Base-by-base conservation (phyloP, 2,113 vertebrate species). In the Rhagologus leucostigma region DNA sequence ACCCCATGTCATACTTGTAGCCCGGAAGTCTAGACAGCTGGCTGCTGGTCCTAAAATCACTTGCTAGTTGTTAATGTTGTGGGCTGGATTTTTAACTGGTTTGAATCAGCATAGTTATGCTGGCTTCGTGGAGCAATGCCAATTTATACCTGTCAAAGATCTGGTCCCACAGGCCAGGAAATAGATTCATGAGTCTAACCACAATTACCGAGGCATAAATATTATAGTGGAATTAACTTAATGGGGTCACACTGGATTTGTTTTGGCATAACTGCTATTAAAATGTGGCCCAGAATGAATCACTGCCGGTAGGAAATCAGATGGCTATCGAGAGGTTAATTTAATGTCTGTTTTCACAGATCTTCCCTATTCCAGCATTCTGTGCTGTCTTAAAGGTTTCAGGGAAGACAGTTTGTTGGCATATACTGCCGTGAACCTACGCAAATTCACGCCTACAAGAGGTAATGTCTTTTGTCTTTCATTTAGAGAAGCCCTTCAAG, bases 21-120 rank as follows among this genome's bases (percentile, higher is more conserved):
- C 41, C 85, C 53, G 52, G 60, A 83, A 93, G 92, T 92, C 90
- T 93, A 75, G 85, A 95, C 83, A 90, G 69, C 76, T 84, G 82
- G 27, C 50, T 94, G 82, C 83, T 88, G 16, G 42, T 89, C 76
- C 73, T 88, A 30, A 90, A 95, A 37, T 39, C 32, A 56, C 50
- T 92, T 75, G 39, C 41, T 71, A 49, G 64, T 59, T 88, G 59
- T 83, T 92, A 86, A 35, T 57, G 22, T 35, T 0, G 0, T 46
- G 47, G 55, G 29, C 44, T 88, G 71, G 68, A 80, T 71, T 83
- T 39, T 78, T 75, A 86, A 44, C 79, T 68, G 60, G 76, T 70
- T 90, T 86, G 87, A 70, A 77, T 88, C 7, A 7, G 21, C 1
- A 0, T 26, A 60, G 78, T 52, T 88, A 35, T 29, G 21, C 39